These are phyloP conservation scores for Nothura maculosa DNA, from an alignment of 2,797 vertebrate genomes.

Conservation along the genomic window DNA sequence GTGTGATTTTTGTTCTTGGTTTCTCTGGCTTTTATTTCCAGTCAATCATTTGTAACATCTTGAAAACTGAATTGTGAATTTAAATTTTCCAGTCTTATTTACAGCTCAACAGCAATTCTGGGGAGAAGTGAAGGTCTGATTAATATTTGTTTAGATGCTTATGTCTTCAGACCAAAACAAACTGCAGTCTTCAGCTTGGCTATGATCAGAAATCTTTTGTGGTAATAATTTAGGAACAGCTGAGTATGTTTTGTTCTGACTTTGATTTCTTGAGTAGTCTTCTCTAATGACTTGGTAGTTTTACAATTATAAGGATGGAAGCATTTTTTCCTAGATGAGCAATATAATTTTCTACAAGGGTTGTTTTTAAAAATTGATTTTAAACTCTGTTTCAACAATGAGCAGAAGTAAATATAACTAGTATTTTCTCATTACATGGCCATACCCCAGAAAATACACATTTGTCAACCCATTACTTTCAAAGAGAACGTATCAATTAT, in stretches of 20 bases:
- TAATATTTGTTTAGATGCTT: conserved; percentile 13
- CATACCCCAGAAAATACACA: neutral
- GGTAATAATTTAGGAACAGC: neutral
- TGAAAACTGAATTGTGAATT: conserved; percentile 6
- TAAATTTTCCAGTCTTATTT: conserved; percentile 36
- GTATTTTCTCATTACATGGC: neutral
- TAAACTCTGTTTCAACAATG: neutral
- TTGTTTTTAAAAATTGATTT: neutral
- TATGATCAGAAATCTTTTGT: neutral
- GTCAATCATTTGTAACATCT: neutral
- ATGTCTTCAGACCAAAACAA: neutral
- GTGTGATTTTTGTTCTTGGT: neutral
- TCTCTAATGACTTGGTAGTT: neutral
- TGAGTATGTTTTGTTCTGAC: neutral
- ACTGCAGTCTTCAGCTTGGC: neutral
- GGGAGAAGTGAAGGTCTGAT: neutral
- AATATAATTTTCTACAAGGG: neutral
- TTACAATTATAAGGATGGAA: neutral
- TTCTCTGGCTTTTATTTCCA: neutral
- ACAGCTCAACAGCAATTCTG: neutral
- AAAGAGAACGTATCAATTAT: neutral
- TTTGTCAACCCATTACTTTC: neutral
- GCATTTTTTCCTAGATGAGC: neutral
- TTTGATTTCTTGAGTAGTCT: neutral
- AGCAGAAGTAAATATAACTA: neutral